Evolutionary conservation across 2,888 invertebrate species (phyloP).

Genomic region (Lepidonotus clava): DNA sequence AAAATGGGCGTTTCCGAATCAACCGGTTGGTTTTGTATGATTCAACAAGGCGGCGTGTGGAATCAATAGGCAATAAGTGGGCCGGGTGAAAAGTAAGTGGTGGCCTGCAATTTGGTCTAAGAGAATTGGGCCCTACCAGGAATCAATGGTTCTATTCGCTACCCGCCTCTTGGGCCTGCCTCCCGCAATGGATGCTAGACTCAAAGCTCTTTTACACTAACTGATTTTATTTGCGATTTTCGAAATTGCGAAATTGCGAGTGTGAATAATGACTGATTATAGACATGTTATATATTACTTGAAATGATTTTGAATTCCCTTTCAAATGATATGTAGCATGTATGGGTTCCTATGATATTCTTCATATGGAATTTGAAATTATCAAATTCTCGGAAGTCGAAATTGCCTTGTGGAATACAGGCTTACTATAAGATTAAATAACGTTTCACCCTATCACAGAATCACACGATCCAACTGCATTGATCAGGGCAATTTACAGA

Average conservation of each 20-base stretch:
- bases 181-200: too few relatives aligned
- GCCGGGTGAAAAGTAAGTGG: not conserved
- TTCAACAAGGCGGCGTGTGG: not conserved
- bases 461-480: not conserved
- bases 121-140: not conserved
- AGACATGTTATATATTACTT: too few relatives aligned
- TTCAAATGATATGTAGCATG: too few relatives aligned
- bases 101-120: not conserved
- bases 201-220: too few relatives aligned
- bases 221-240: too few relatives aligned
- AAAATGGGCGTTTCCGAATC: not conserved
- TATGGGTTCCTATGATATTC: too few relatives aligned
- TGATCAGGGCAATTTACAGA: constrained; percentile 18
- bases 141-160: constrained; percentile 9
- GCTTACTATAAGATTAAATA: not conserved
- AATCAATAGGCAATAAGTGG: constrained; percentile 15
- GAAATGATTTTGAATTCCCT: too few relatives aligned
- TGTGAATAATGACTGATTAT: too few relatives aligned
- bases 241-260: too few relatives aligned
- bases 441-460: not conserved
- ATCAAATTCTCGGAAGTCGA: too few relatives aligned
- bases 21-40: not conserved
- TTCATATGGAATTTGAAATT: too few relatives aligned
- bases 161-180: not conserved
- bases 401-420: too few relatives aligned